Evolutionary conservation across 2,888 invertebrate species (phyloP), one percentile per base, ranked within the genome.

Genomic region (Sminthurinus aureus): DNA sequence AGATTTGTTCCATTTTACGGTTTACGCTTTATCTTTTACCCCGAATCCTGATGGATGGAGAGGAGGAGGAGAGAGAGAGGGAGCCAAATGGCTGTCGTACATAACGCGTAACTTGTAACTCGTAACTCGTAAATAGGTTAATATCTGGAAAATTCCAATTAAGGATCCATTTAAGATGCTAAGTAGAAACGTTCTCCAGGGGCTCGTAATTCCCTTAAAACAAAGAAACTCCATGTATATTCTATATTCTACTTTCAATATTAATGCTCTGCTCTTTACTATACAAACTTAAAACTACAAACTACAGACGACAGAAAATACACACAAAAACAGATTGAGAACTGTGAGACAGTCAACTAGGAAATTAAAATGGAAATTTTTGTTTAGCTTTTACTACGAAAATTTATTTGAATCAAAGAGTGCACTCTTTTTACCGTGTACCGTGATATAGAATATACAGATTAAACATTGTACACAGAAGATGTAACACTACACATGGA

Each of bases 81-180:
- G 66, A 24, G 66, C n/a, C 13, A 79, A 58, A 64, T 18, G 9
- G n/a, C 64, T 67, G 67, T 67, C 38, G 38, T 38, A 38, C 38
- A 38, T 38, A n/a, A n/a, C n/a, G n/a, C 6, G 38, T 38, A 38
- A 1, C 1, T 38, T 38, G 38, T 38, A 38, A 6, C 38, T 38
- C 38, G 38, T 38, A 38, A 38, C 38, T 38, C 38, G 38, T 38
- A 38, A 38, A 38, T 38, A 38, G 38, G 38, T 38, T 38, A 38
- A 38, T 38, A 38, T 38, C 38, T 38, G 6, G 38, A 38, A 24
- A n/a, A 75, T 75, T 75, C 75, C 75, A 75, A 75, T 75, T 75
- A 75, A 75, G 26, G 50, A 75, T 75, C 15, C n/a, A 51, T 26
- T 75, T 75, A 51, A 11, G n/a, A 75, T 75, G 75, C n/a, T 75